Evolutionary conservation across 2,113 vertebrate genomes (phyloP).

Genomic region (Alethe castanea): DNA sequence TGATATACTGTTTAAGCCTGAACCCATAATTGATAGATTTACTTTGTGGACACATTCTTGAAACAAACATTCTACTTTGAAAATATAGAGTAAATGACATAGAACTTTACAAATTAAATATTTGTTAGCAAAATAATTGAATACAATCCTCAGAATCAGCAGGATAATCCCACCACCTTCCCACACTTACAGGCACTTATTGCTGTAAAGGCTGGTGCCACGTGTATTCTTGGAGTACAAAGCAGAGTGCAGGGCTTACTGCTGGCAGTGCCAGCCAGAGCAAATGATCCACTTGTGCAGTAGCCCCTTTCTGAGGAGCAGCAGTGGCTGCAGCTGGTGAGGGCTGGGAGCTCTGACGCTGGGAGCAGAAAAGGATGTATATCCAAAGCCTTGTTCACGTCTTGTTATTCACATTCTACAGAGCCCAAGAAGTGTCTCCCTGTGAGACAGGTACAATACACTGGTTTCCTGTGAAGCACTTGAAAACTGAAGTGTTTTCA

Average conservation of each 20-base stretch:
- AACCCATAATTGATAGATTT: not conserved
- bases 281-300: not conserved
- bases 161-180: not conserved
- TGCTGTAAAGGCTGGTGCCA: not conserved
- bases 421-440: not conserved
- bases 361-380: not conserved
- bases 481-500: not conserved
- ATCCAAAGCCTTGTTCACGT: not conserved
- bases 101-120: not conserved
- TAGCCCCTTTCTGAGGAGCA: not conserved
- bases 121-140: not conserved
- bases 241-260: not conserved
- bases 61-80: not conserved
- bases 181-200: not conserved
- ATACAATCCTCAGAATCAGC: not conserved
- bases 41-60: not conserved
- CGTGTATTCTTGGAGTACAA: not conserved
- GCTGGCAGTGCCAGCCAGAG: not conserved
- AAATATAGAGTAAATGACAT: not conserved
- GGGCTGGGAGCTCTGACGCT: not conserved
- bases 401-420: not conserved
- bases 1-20: not conserved
- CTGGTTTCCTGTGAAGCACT: not conserved
- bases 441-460: not conserved
- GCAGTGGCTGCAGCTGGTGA: not conserved